These are phyloP conservation scores for Melinopterus prodromus DNA, from an alignment of 2,888 invertebrate species.

Conservation along the genomic window DNA sequence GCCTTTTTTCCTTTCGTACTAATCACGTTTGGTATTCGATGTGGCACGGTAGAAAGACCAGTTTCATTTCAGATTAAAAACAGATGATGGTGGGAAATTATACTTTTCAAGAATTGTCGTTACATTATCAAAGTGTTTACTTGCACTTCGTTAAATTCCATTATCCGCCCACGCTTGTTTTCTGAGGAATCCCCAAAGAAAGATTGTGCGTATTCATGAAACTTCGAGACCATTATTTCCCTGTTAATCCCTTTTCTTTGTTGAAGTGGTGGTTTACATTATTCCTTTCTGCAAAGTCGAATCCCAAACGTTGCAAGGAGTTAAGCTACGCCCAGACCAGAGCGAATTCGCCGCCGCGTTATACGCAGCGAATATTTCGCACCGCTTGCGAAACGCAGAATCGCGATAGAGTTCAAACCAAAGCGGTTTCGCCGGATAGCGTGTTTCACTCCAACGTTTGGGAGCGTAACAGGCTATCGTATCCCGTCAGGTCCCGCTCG, in stretches of 20 bases:
- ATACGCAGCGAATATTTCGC: too few species aligned
- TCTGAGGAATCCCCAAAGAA: conserved; percentile 37
- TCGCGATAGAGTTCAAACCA: too few species aligned
- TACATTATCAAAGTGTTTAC: conserved; percentile 40
- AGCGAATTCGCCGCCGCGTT: too few species aligned
- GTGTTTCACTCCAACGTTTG: too few species aligned
- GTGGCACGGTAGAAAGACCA: conserved; percentile 31
- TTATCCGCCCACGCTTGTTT: conserved; percentile 44
- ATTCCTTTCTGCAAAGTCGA: conserved; percentile 35
- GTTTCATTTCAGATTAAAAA: conserved; percentile 32
- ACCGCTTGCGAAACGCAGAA: too few species aligned
- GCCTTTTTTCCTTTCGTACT: conserved; percentile 17
- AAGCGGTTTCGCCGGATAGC: too few species aligned
- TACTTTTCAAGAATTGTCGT: conserved; percentile 13
- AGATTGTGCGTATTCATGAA: conserved; percentile 25
- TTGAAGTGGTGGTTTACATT: conserved; percentile 40
- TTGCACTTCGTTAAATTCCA: conserved; percentile 49
- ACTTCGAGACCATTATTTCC: conserved; percentile 40
- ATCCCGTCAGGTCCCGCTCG: too few species aligned
- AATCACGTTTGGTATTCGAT: conserved; percentile 29
- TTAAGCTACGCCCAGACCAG: too few species aligned
- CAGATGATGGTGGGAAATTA: conserved; percentile 13
- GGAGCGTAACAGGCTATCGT: too few species aligned
- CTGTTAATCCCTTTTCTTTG: conserved; percentile 37
- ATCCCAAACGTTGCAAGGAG: conserved; percentile 23